A percentile compares a stretch with the other conserved stretches of the same genome.
Evolutionary conservation across 2,888 invertebrate genomes (phyloP).

Genomic region (Mactromeris polynyma): DNA sequence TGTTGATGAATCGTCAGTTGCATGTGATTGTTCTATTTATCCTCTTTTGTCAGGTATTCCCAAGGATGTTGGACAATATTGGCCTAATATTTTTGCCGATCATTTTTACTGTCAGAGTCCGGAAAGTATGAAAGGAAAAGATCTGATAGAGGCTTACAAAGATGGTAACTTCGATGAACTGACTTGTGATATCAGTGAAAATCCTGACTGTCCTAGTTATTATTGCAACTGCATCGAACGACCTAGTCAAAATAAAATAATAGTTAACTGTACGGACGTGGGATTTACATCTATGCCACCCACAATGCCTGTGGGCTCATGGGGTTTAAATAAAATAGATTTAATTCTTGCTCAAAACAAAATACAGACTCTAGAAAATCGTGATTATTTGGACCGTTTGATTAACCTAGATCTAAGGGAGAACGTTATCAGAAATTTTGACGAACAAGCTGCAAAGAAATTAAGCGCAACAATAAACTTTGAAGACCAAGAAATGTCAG

Average conservation of each 20-base stretch:
- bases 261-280: conserved; percentile 19
- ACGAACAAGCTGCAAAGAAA: not conserved
- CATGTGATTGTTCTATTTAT: conserved; percentile 8
- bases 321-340: conserved; percentile 19
- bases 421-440: not conserved
- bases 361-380: not conserved
- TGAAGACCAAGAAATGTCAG: not conserved
- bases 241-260: not conserved
- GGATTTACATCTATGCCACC: not conserved
- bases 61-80: not conserved
- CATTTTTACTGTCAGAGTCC: conserved; percentile 8
- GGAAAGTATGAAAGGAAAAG: conserved; percentile 1
- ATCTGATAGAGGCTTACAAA: not conserved
- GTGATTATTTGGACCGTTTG: not conserved
- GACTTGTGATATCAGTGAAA: conserved; percentile 7
- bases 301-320: not conserved
- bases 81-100: not conserved
- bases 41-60: not conserved
- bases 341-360: conserved; percentile 20
- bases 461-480: not conserved
- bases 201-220: conserved; percentile 16
- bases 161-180: conserved; percentile 6
- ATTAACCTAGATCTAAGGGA: conserved; percentile 17
- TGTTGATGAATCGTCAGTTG: not conserved
- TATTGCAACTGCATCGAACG: conserved; percentile 14